Base-by-base conservation (phyloP, 2,888 invertebrate species). In the Stenodera caucasica region DNA sequence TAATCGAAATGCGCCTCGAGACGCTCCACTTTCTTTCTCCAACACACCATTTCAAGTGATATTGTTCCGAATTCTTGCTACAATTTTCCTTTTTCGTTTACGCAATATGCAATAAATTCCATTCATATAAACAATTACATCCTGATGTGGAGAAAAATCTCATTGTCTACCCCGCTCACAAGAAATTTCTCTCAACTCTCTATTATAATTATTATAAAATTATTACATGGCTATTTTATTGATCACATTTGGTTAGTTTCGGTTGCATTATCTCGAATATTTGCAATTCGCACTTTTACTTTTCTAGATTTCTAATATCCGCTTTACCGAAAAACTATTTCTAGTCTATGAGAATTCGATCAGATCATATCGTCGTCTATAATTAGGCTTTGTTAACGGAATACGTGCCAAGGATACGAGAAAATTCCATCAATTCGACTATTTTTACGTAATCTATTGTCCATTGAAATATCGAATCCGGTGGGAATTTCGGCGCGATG, bases 71-170 rank as follows among this genome's bases (percentile, higher is more conserved):
- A 11, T 40, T 18, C 2, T 21, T 40, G 7, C 8, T 30, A 30
- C 5, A 26, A 5, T 18, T 18, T 15, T 18, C 18, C 9, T 9
- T 45, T 18, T 9, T 21, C 4, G 45, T 45, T 45, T 45, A 23
- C 45, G 45, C 23, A 45, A 45, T 12, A 23, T 45, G 45, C 45
- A 45, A 45, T 45, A 45, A 45, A 45, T 45, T 45, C 45, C 45
- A n/a, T 3, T 12, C 26, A 26, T 18, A 18, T 40, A 40, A 40
- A 26, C 30, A 30, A 30, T 30, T 45, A 21, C 45, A 45, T 23
- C 23, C 45, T 45, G 45, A 23, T n/a, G n/a, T 45, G 45, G 15
- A 45, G 21, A 21, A 33, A 21, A 45, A 21, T 11, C 11, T 26
- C n/a, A 35, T 45, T 45, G 37, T 37, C 15, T 15, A 2, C 1